Evolutionary conservation across 2,113 vertebrate species (phyloP).

Genomic region (Lepus europaeus): DNA sequence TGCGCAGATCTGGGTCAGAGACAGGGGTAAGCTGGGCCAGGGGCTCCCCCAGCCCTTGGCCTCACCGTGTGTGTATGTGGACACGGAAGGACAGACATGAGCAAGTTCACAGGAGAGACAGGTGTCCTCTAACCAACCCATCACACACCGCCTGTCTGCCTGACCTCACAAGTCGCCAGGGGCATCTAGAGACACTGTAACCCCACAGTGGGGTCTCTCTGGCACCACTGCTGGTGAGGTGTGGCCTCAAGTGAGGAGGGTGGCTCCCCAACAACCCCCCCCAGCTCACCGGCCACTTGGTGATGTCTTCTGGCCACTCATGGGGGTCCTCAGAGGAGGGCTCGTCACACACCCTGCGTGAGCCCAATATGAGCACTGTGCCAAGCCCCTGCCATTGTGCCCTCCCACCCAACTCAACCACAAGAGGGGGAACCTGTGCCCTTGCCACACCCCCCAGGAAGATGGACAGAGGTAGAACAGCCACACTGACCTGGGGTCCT

Average conservation of each 20-base stretch:
- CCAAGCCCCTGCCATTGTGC: not conserved
- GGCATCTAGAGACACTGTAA: not conserved
- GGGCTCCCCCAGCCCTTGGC: not conserved
- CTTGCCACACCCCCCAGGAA: not conserved
- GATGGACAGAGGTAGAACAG: not conserved
- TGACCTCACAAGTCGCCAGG: not conserved
- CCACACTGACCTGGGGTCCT: conserved; percentile 94
- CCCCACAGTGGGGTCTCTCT: not conserved
- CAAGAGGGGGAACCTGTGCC: too few species aligned
- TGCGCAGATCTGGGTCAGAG: conserved; percentile 94
- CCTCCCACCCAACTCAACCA: not conserved
- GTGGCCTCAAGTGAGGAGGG: not conserved
- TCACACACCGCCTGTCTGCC: too few species aligned
- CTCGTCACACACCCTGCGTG: conserved; percentile 95
- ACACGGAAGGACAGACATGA: not conserved
- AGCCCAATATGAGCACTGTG: not conserved
- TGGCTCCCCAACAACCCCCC: fast-evolving
- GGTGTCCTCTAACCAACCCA: not conserved
- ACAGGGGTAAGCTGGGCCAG: not conserved
- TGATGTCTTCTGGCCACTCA: conserved; percentile 99
- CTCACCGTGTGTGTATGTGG: not conserved
- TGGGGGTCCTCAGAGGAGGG: conserved; percentile 96
- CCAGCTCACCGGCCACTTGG: conserved; percentile 97
- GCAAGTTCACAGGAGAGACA: not conserved
- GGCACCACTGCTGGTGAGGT: not conserved